phyloP scores from a whole-genome alignment of 2,797 vertebrate genomes.

The Acanthiza pusilla region DNA sequence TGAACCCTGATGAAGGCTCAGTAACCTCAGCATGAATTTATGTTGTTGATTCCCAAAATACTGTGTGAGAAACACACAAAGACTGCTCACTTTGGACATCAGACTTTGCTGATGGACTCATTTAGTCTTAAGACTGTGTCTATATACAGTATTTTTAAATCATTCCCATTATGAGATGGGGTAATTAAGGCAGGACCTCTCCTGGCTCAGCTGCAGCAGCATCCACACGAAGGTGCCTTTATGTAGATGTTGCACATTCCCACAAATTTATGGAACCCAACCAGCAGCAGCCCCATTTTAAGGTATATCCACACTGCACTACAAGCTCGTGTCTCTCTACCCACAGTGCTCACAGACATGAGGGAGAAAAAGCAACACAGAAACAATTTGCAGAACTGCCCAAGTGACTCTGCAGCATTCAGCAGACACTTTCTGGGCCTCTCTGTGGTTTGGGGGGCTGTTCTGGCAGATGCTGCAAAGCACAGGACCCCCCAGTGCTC shows the following conservation, averaged over 20 bases:
- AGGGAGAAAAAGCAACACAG: neutral
- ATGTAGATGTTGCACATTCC: neutral
- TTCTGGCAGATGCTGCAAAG: neutral
- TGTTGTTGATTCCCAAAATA: neutral
- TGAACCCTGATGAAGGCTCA: neutral
- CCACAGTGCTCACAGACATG: rapidly evolving
- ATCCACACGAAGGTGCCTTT: neutral
- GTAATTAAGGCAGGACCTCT: neutral
- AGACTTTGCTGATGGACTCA: neutral
- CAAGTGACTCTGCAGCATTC: rapidly evolving
- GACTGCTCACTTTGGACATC: neutral
- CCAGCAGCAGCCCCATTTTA: neutral
- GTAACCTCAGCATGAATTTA: neutral
- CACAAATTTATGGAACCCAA: neutral
- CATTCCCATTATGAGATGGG: neutral
- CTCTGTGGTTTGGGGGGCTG: neutral
- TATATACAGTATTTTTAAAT: neutral
- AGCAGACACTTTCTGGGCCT: neutral
- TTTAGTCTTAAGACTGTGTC: neutral
- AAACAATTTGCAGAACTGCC: neutral
- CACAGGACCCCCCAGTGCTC: neutral
- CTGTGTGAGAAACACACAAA: neutral
- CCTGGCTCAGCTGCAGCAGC: neutral
- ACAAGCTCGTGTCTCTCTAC: neutral
- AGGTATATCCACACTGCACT: neutral